Evolutionary conservation across 2,113 vertebrate species (phyloP).

Genomic region (Lanius collurio): DNA sequence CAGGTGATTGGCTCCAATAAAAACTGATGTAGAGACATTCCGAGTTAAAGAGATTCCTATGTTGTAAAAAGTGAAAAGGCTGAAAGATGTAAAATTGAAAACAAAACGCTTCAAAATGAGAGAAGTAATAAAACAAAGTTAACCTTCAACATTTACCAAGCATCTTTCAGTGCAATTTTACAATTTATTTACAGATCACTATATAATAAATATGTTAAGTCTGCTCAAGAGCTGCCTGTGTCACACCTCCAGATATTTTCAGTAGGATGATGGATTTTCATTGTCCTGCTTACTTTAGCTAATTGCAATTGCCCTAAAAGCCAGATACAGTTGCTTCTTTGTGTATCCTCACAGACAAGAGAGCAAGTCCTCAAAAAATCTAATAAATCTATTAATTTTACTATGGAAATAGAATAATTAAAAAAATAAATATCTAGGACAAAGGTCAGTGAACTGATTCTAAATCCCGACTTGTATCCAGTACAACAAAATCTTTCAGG

Average conservation of each 20-base stretch:
- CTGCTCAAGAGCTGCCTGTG: not conserved
- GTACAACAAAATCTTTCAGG: not conserved
- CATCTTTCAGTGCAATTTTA: not conserved
- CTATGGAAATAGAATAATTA: not conserved
- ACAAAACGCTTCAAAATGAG: not conserved
- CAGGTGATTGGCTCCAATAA: conserved; percentile 98
- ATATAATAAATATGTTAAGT: not conserved
- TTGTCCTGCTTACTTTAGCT: not conserved
- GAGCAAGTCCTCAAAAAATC: not conserved
- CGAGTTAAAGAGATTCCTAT: conserved; percentile 62
- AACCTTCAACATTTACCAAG: not conserved
- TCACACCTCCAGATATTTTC: not conserved
- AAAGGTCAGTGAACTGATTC: not conserved
- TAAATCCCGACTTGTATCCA: not conserved
- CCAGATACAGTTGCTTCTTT: not conserved
- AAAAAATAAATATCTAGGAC: not conserved
- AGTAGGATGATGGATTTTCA: not conserved
- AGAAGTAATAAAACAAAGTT: not conserved
- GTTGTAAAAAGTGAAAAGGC: conserved; percentile 52
- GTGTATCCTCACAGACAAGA: not conserved
- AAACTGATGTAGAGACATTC: conserved; percentile 98
- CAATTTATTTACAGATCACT: not conserved
- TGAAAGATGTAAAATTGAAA: conserved; percentile 48
- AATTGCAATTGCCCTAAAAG: not conserved
- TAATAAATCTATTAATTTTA: not conserved